These are phyloP conservation scores for Malaclemys terrapin DNA, from an alignment of 2,113 vertebrate genomes.

Conservation along the genomic window DNA sequence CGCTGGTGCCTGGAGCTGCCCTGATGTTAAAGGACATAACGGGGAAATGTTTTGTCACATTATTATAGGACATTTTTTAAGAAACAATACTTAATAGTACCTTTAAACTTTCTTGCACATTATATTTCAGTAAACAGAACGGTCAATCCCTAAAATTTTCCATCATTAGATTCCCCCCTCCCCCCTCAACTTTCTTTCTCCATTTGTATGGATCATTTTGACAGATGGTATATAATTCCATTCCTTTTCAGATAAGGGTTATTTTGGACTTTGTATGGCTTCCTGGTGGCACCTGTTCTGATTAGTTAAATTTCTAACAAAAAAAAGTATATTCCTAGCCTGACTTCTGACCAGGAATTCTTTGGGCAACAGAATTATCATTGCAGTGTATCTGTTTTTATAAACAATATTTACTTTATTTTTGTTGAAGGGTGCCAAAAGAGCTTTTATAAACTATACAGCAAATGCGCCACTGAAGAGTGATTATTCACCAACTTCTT, in stretches of 20 bases:
- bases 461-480: slow-evolving; percentile 69
- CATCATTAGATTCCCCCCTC: neutral
- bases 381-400: slow-evolving; percentile 28
- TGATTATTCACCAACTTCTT: slow-evolving; percentile 63
- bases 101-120: neutral
- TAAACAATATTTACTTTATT: slow-evolving; percentile 63
- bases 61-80: neutral
- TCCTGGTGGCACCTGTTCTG: slow-evolving; percentile 12
- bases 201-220: neutral
- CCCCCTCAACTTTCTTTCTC: neutral
- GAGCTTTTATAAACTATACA: slow-evolving; percentile 61
- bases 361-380: slow-evolving; percentile 41
- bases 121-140: neutral
- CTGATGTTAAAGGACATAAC: neutral
- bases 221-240: neutral
- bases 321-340: neutral
- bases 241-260: neutral
- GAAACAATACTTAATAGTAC: neutral
- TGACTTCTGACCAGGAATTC: slow-evolving; percentile 29
- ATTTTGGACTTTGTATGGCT: neutral
- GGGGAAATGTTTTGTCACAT: neutral
- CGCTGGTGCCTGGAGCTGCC: too few relatives aligned
- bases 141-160: neutral
- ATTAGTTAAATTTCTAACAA: slow-evolving; percentile 20
- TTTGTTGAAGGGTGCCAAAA: slow-evolving; percentile 63